A percentile compares a stretch with the other conserved stretches of the same genome.
Conservation (phyloP, 2,888 invertebrate species). For the Syritta pipiens region DNA sequence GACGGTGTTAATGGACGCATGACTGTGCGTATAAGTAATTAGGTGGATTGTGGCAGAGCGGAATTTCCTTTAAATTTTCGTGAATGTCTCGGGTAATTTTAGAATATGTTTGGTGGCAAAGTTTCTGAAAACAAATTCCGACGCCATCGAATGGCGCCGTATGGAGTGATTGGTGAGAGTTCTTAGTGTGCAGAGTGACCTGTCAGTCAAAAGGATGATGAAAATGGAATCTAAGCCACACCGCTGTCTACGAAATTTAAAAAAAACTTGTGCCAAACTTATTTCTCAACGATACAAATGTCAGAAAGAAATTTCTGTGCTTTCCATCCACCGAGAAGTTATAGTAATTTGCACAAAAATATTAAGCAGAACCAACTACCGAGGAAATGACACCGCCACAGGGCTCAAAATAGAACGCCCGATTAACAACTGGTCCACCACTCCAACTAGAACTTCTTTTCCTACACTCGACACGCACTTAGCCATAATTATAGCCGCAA, state of each 20-base stretch:
- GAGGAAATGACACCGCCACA: too few species aligned
- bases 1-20: constrained; percentile 45
- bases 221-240: too few species aligned
- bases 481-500: background rate
- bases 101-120: background rate
- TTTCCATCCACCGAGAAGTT: too few species aligned
- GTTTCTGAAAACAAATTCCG: background rate
- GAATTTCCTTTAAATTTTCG: background rate
- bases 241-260: background rate
- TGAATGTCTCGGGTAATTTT: constrained; percentile 1
- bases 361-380: too few species aligned
- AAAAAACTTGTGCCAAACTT: background rate
- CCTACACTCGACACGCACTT: background rate
- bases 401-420: background rate
- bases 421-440: background rate
- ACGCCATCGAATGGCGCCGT: background rate
- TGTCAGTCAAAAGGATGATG: constrained; percentile 25
- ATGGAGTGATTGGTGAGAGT: background rate
- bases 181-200: background rate
- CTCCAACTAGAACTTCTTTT: background rate
- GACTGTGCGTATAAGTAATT: constrained; percentile 32
- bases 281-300: too few species aligned
- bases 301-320: too few species aligned
- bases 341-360: too few species aligned
- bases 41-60: constrained; percentile 16